phyloP scores from a whole-genome alignment of 2,797 vertebrate genomes.

The Enteromius argenteus region DNA sequence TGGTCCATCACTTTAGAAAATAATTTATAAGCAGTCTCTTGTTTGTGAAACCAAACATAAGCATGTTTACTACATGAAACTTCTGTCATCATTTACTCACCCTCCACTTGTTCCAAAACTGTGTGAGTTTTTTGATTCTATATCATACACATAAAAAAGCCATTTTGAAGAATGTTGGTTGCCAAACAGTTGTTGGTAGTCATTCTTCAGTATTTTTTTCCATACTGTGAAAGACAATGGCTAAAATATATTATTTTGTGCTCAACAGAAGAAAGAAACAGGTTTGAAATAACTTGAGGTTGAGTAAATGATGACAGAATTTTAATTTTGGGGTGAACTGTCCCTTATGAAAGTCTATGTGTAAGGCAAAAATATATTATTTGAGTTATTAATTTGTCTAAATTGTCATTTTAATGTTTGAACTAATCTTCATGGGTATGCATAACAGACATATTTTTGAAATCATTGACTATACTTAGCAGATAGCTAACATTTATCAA shows the following conservation, averaged over 20 bases:
- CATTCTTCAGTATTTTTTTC: not conserved
- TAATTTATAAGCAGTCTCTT: not conserved
- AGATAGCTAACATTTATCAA: too few species aligned
- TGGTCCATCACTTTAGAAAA: slow-evolving; percentile 2
- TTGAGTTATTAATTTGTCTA: not conserved
- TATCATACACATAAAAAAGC: not conserved
- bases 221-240: not conserved
- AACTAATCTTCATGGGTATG: not conserved
- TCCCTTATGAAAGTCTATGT: not conserved
- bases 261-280: not conserved
- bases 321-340: not conserved
- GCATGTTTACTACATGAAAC: not conserved
- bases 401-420: too few species aligned
- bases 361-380: not conserved
- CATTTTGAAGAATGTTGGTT: not conserved
- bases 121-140: not conserved
- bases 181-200: not conserved
- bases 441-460: not conserved
- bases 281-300: not conserved
- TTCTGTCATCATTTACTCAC: not conserved
- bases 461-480: too few species aligned
- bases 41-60: slow-evolving; percentile 3
- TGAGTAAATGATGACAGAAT: not conserved
- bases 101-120: not conserved
- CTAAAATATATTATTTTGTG: not conserved